These are phyloP conservation scores for Nephrocerus scutellatus DNA, from an alignment of 2,888 invertebrate species.

Conservation along the genomic window DNA sequence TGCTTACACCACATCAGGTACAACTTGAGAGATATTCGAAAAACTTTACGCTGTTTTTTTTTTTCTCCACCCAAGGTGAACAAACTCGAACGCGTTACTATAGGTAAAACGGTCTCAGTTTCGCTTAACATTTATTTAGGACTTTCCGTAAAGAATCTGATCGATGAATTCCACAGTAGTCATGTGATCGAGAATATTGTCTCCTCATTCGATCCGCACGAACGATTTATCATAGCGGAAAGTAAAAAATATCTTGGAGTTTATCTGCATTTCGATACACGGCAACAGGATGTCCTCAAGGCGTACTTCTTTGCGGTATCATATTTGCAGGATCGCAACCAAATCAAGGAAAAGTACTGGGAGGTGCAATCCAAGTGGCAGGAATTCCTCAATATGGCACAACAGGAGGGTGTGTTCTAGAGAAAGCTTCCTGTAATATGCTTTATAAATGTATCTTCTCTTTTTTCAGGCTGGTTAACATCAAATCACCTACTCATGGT, in stretches of 20 bases:
- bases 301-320: conserved; percentile 48
- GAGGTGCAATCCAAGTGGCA: conserved; percentile 52
- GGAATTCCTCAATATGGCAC: conserved; percentile 43
- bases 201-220: conserved; percentile 47
- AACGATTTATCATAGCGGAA: conserved; percentile 46
- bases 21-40: too few relatives aligned
- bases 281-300: conserved; percentile 44
- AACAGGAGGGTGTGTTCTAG: conserved; percentile 45
- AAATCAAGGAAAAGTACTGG: conserved; percentile 48
- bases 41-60: not conserved
- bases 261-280: conserved; percentile 47
- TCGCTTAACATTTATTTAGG: conserved; percentile 43
- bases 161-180: conserved; percentile 44
- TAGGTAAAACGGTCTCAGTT: conserved; percentile 51
- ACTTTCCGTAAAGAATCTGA: conserved; percentile 41
- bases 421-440: too few relatives aligned
- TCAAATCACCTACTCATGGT: conserved; percentile 53
- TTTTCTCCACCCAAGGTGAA: conserved; percentile 49
- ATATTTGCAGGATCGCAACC: conserved; percentile 46
- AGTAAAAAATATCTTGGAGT: conserved; percentile 43
- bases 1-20: conserved; percentile 58
- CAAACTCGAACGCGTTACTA: conserved; percentile 61
- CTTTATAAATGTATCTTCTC: not conserved
- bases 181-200: conserved; percentile 44
- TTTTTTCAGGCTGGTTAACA: conserved; percentile 54